Conservation (phyloP, 2,113 vertebrate genomes). For the Aythya baeri region DNA sequence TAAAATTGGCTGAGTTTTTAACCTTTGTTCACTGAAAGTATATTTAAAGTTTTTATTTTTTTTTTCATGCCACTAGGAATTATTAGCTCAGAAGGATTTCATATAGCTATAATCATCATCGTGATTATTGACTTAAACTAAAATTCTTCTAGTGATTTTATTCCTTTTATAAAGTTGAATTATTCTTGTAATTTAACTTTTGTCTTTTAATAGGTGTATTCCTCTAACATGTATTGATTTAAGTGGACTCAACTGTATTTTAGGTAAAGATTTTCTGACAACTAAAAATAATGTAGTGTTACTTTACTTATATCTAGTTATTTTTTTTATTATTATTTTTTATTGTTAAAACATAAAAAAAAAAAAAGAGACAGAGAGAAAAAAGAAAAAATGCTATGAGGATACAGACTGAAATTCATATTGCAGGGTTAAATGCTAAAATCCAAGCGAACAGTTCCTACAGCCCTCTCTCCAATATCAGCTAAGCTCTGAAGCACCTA, state of each 20-base stretch:
- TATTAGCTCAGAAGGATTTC: constrained; percentile 16
- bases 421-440: not conserved
- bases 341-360: not conserved
- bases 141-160: constrained; percentile 53
- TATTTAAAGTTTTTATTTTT: not conserved
- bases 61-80: not conserved
- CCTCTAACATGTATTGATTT: constrained; percentile 65
- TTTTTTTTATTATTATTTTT: not conserved
- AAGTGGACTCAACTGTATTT: constrained; percentile 52
- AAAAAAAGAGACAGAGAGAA: not conserved
- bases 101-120: constrained; percentile 1
- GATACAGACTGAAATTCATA: not conserved
- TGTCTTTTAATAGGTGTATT: constrained; percentile 54
- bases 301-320: constrained; percentile 3
- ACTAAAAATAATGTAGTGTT: not conserved
- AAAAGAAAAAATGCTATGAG: not conserved
- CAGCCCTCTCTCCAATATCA: not conserved
- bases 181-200: constrained; percentile 58
- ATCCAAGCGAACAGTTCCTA: not conserved
- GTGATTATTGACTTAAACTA: constrained; percentile 39
- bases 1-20: constrained; percentile 47
- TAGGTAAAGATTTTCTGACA: constrained; percentile 73
- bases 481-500: not conserved
- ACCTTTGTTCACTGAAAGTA: constrained; percentile 37
- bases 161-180: constrained; percentile 58